Conservation (phyloP, 2,888 invertebrate species). For the Noctua janthe region DNA sequence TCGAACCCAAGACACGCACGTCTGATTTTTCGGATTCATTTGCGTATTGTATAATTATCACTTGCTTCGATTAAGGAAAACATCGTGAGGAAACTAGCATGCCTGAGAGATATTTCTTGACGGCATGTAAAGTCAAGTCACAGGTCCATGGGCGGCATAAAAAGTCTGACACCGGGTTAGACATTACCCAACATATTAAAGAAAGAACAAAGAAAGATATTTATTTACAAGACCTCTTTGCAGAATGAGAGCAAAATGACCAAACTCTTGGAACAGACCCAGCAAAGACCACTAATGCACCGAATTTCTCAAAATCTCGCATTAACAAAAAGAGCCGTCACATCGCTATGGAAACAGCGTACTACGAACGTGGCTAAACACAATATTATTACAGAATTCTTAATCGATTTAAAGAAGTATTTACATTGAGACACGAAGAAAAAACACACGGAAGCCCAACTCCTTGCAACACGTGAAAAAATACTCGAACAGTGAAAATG, state of each 20-base stretch:
- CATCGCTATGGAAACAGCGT: slow-evolving; percentile 49
- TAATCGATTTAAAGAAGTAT: slow-evolving; percentile 58
- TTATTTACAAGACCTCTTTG: not conserved
- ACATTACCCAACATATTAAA: no score
- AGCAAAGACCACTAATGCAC: slow-evolving; percentile 5
- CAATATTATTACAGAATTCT: slow-evolving; percentile 57
- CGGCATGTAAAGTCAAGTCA: no score
- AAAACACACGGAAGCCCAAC: not conserved
- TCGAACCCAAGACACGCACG: no score
- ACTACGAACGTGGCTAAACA: slow-evolving; percentile 61
- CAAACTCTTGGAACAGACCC: not conserved
- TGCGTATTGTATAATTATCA: no score
- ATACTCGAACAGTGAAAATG: not conserved
- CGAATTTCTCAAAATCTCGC: slow-evolving; percentile 25
- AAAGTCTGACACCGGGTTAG: no score
- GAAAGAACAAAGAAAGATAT: no score
- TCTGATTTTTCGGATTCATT: no score
- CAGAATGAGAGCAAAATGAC: not conserved
- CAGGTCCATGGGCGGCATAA: no score
- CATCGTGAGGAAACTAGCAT: no score
- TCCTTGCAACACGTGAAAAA: not conserved
- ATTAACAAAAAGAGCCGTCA: slow-evolving; percentile 47
- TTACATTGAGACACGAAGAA: slow-evolving; percentile 24
- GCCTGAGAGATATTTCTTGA: no score
- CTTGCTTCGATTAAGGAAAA: no score